phyloP scores from a whole-genome alignment of 2,797 vertebrate species.

The Centroberyx gerrardi region DNA sequence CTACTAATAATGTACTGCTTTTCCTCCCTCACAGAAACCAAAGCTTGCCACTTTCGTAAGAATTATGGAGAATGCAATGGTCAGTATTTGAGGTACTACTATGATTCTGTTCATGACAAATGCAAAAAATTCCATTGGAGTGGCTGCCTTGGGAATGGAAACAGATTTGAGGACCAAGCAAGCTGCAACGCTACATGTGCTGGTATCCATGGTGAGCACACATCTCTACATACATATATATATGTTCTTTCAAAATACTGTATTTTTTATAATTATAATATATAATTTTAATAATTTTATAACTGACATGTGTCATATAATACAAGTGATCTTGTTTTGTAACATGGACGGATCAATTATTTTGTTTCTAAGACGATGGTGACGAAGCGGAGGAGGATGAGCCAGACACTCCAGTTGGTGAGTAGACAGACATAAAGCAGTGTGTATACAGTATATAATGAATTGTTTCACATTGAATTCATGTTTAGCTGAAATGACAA shows the following conservation, averaged over 20 bases:
- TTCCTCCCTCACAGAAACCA: constrained; percentile 51
- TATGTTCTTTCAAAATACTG: no score
- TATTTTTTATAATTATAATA: background rate
- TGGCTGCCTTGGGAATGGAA: constrained; percentile 81
- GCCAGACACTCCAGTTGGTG: constrained; percentile 82
- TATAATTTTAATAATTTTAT: background rate
- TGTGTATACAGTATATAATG: no score
- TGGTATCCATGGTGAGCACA: constrained; percentile 73
- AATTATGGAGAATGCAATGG: no score
- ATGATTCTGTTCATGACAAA: constrained; percentile 70
- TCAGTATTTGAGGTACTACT: constrained; percentile 79
- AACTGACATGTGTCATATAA: background rate
- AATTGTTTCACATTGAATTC: background rate
- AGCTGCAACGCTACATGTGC: constrained; percentile 82
- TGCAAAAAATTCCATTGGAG: constrained; percentile 77
- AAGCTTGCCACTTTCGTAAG: constrained; percentile 57
- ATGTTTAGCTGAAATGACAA: background rate
- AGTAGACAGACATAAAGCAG: constrained; percentile 30
- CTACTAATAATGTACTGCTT: background rate
- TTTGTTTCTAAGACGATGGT: constrained; percentile 62
- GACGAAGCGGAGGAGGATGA: constrained; percentile 62
- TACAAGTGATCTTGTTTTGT: background rate
- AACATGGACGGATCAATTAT: background rate
- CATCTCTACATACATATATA: background rate
- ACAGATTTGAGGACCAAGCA: constrained; percentile 55